Evolutionary conservation across 2,113 vertebrate genomes (phyloP).

Genomic region (Cariama cristata): DNA sequence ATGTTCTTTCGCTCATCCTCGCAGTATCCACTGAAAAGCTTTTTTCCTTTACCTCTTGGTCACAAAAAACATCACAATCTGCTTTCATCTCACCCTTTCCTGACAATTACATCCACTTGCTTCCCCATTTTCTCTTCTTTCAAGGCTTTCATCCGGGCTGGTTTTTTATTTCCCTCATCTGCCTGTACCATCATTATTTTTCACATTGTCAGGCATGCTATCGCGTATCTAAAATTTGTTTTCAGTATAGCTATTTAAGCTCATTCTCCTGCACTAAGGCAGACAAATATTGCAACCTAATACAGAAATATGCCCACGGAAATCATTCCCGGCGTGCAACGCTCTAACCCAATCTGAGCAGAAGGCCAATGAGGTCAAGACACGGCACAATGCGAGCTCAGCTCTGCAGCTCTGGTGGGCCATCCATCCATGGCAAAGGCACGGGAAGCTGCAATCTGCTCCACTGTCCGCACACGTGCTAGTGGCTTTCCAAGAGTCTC

Average conservation of each 20-base stretch:
- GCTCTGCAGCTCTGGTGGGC: neutral
- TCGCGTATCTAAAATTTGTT: neutral
- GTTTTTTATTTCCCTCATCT: neutral
- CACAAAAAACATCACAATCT: neutral
- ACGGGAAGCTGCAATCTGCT: neutral
- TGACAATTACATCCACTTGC: neutral
- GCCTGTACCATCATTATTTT: neutral
- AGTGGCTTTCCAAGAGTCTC: neutral
- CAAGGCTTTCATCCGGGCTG: neutral
- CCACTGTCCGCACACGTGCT: rapidly evolving
- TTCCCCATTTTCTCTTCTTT: neutral
- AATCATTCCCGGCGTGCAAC: rapidly evolving
- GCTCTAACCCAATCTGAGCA: neutral
- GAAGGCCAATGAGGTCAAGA: neutral
- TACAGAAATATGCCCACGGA: neutral
- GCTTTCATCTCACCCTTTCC: neutral
- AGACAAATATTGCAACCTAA: neutral
- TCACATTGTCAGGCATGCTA: neutral
- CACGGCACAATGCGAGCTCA: rapidly evolving
- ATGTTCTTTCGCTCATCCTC: neutral
- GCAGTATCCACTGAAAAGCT: neutral
- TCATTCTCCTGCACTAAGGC: neutral
- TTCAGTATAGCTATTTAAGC: neutral
- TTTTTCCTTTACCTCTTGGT: neutral
- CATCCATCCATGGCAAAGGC: rapidly evolving